Percentiles rank a stretch among this genome's conserved stretches.
These are phyloP conservation scores for Seriola aureovittata DNA, from an alignment of 2,113 vertebrate species.

Conservation along the genomic window DNA sequence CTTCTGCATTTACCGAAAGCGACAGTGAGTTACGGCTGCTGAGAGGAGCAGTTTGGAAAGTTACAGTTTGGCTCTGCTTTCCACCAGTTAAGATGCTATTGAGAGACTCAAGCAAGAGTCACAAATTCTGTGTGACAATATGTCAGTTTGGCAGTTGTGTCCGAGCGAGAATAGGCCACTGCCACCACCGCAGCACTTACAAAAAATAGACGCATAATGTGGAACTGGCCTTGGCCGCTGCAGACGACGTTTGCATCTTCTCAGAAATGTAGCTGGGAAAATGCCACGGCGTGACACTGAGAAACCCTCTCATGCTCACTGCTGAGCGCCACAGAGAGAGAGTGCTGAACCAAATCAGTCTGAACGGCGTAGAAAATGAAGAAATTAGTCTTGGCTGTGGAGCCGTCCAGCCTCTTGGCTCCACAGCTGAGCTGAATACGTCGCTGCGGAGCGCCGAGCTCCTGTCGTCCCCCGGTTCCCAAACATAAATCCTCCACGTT, in stretches of 20 bases:
- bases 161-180: not conserved
- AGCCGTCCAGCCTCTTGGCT: slow-evolving; percentile 50
- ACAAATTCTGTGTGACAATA: slow-evolving; percentile 13
- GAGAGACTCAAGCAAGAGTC: not conserved
- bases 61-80: not conserved
- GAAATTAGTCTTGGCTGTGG: slow-evolving; percentile 59
- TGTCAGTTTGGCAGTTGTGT: slow-evolving; percentile 16
- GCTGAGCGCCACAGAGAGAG: slow-evolving; percentile 28
- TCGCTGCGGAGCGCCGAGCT: slow-evolving; percentile 11
- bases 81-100: not conserved
- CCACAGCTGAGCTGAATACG: slow-evolving; percentile 24
- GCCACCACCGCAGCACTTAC: not conserved
- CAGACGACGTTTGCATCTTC: slow-evolving; percentile 23
- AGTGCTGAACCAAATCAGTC: slow-evolving; percentile 38
- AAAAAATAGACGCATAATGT: slow-evolving; percentile 6
- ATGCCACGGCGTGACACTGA: slow-evolving; percentile 9
- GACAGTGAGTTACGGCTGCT: not conserved
- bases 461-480: slow-evolving; percentile 39
- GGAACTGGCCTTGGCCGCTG: slow-evolving; percentile 3
- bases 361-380: slow-evolving; percentile 54
- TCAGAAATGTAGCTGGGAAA: slow-evolving; percentile 27
- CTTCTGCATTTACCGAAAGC: not conserved
- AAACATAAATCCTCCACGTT: slow-evolving; percentile 61
- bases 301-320: slow-evolving; percentile 8
- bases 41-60: slow-evolving; percentile 12